Conservation (phyloP, 2,113 vertebrate genomes). For the Antechinus flavipes region DNA sequence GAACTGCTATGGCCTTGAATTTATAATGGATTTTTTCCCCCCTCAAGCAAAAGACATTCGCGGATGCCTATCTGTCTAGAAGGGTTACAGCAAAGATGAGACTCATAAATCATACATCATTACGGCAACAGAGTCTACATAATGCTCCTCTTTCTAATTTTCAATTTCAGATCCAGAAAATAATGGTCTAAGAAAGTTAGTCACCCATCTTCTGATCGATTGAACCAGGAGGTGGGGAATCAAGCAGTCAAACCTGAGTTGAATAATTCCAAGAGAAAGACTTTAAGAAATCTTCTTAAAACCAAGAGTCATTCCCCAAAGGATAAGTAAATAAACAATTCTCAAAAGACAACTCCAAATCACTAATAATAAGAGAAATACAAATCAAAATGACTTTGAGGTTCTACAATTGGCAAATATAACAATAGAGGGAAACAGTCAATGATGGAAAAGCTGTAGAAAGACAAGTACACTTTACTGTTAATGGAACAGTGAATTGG, state of each 20-base stretch:
- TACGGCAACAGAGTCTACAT: background rate
- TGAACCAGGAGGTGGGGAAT: background rate
- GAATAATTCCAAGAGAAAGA: background rate
- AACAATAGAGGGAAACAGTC: background rate
- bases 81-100: background rate
- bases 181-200: background rate
- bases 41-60: background rate
- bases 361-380: background rate
- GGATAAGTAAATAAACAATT: background rate
- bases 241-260: background rate
- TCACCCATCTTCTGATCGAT: background rate
- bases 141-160: background rate
- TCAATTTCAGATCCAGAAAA: background rate
- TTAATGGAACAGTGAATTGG: background rate
- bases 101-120: slow-evolving; percentile 10
- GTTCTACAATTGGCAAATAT: background rate
- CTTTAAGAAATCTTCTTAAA: background rate
- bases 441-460: background rate
- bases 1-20: background rate
- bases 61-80: slow-evolving; percentile 13
- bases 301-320: background rate
- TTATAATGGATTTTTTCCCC: background rate
- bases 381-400: background rate
- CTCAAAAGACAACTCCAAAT: background rate
- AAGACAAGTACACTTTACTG: background rate